Base-by-base conservation (phyloP, 2,113 vertebrate genomes). In the Ptilorrhoa leucosticta region DNA sequence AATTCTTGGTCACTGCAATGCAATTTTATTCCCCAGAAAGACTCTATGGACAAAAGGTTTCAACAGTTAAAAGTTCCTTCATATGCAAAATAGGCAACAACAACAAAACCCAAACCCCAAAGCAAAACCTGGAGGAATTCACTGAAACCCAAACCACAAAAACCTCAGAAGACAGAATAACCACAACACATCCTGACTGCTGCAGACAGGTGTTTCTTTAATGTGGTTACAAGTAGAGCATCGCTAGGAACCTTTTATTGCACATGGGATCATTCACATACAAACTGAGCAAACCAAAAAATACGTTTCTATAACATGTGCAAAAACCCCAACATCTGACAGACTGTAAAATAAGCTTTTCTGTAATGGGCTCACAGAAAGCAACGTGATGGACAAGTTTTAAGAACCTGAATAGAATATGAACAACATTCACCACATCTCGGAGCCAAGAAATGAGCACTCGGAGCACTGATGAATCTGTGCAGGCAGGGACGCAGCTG, bases 121-220 rank as follows among this genome's bases (percentile, higher is more conserved):
- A 78, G 64, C 33, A 91, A 95, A 93, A 77, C 26, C 53, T 86
- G 61, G 42, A 68, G 45, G 58, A 80, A 88, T 71, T 50, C 39
- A 56, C 22, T 72, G 77, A 93, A 94, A 94, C 24, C 37, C 78
- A 97, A 91, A 94, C 90, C 84, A 87, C 87, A 94, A 44, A 77
- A 95, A 57, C 77, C 93, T 90, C 92, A 87, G 58, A 87, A 64
- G 45, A 79, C 47, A 63, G 58, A 91, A 84, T 58, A 83, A 90
- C 69, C 84, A 68, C 61, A 94, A 77, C 10, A 50, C 73, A 94
- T 83, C 54, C 68, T 94, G 68, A 69, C 63, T 84, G 84, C 90
- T 89, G 82, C 75, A 93, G 89, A 95, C 78, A 79, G 57, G 44
- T 65, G 51, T 72, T 33, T 91, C 54, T 84, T 89, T 96, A 84